These are phyloP conservation scores for Pantelozetes paolii DNA, from an alignment of 2,888 invertebrate genomes.

Conservation along the genomic window DNA sequence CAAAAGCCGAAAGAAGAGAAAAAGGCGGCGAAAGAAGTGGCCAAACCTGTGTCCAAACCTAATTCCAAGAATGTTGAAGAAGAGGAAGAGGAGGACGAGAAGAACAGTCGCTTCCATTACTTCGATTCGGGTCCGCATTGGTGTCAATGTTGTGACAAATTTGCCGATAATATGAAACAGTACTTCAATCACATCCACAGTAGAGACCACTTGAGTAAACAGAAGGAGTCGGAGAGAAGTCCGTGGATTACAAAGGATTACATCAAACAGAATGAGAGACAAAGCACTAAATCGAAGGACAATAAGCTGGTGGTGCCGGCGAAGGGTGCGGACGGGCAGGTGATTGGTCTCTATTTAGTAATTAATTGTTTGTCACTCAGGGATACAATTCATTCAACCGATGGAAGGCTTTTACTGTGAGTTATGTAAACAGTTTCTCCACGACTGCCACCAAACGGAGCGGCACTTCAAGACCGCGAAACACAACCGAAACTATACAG, in stretches of 20 bases:
- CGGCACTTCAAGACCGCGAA: slow-evolving; percentile 3
- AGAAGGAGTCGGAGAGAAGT: background rate
- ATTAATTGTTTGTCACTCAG: background rate
- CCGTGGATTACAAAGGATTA: slow-evolving; percentile 26
- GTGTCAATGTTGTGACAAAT: slow-evolving; percentile 6
- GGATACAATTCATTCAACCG: slow-evolving; percentile 12
- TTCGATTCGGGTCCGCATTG: slow-evolving; percentile 25
- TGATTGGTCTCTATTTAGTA: background rate
- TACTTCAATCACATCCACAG: slow-evolving; percentile 18
- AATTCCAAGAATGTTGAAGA: background rate
- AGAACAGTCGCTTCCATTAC: slow-evolving; percentile 4
- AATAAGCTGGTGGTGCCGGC: background rate
- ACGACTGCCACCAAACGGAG: background rate
- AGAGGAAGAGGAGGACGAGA: slow-evolving; percentile 9
- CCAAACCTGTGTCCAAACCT: too few relatives aligned
- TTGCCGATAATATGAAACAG: background rate
- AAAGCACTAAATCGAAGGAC: too few relatives aligned
- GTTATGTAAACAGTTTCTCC: background rate
- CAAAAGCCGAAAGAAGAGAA: background rate
- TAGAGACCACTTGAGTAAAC: slow-evolving; percentile 2
- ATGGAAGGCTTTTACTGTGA: slow-evolving; percentile 5
- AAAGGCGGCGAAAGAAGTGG: background rate
- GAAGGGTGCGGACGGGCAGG: background rate
- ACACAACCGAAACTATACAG: slow-evolving; percentile 24
- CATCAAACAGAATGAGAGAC: background rate